phyloP scores from a whole-genome alignment of 2,113 vertebrate species.

The Turnix velox region DNA sequence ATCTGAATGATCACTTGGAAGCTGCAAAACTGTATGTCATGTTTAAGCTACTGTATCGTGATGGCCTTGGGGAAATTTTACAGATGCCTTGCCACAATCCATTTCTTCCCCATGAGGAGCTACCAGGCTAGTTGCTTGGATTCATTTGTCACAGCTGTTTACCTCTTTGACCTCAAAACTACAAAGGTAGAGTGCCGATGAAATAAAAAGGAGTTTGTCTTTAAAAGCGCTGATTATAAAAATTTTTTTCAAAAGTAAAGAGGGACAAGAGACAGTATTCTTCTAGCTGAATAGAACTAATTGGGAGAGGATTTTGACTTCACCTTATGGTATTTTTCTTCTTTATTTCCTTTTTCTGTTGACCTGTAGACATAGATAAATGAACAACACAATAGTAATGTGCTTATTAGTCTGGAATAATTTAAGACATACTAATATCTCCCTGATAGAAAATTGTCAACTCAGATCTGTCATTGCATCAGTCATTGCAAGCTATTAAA shows the following conservation, averaged over 20 bases:
- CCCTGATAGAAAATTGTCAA: slow-evolving; percentile 42
- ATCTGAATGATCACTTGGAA: neutral
- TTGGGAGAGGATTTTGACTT: neutral
- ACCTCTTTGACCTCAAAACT: slow-evolving; percentile 29
- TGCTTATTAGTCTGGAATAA: slow-evolving; percentile 50
- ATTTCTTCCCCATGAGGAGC: slow-evolving; percentile 46
- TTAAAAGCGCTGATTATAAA: neutral
- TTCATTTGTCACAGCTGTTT: slow-evolving; percentile 34
- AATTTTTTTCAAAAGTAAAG: neutral
- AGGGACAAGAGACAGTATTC: neutral
- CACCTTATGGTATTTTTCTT: neutral
- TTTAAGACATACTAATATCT: slow-evolving; percentile 40
- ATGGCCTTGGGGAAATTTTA: slow-evolving; percentile 36
- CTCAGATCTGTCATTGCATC: slow-evolving; percentile 39
- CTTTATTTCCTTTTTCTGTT: neutral
- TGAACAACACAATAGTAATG: neutral
- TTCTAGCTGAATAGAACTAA: neutral
- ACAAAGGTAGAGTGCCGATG: neutral
- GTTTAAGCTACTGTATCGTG: neutral
- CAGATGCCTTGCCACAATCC: slow-evolving; percentile 53
- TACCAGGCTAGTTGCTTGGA: neutral
- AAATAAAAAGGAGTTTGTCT: neutral
- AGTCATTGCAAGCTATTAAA: slow-evolving; percentile 38
- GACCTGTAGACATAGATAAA: slow-evolving; percentile 19
- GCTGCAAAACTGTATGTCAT: neutral